Evolutionary conservation across 1,140 invertebrate genomes (phyloP), one percentile per base, ranked within the genome.

Genomic region (Ostrea edulis): DNA sequence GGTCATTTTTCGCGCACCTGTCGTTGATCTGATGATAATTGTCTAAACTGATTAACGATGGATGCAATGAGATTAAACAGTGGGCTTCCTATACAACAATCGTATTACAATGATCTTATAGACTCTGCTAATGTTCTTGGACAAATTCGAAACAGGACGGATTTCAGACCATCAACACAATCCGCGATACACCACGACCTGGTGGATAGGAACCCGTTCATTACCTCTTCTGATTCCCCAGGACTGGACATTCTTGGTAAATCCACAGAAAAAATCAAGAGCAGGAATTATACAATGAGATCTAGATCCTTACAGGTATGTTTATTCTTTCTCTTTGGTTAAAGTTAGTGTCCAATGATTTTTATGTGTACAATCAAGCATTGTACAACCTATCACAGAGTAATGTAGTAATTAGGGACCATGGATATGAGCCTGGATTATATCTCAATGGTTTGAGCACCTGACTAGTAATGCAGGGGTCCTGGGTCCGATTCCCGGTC

Each of bases 1-100:
- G 2, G 25, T 29, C 12, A 77, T 77, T 77, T 77, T 77, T 77
- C 68, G 68, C 68, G 68, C 68, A 77, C 68, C 68, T 77, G 68
- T 77, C 25, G 68, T 25, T 77, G 68, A n/a, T n/a, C n/a, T n/a
- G n/a, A n/a, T n/a, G n/a, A 77, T 77, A 77, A 35, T 35, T 77
- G 68, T 77, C 7, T 35, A 77, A 77, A 35, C 25, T 77, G 68
- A 77, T 29, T 77, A 77, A 29, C 68, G 29, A 77, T 77, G 68
- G 68, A 77, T 77, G 22, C 22, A 77, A 12, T 77, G 68, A 77
- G 68, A 77, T 77, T 77, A 29, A 77, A 77, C 22, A 77, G 14
- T 14, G 68, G 68, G 68, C 68, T 77, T 77, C 68, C 68, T 35
- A 77, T 25, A 77, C 68, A 77, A 9, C 68, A 35, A 4, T 77